These are phyloP conservation scores for Drosophila tani DNA, from an alignment of 1,140 invertebrate species.

Conservation along the genomic window DNA sequence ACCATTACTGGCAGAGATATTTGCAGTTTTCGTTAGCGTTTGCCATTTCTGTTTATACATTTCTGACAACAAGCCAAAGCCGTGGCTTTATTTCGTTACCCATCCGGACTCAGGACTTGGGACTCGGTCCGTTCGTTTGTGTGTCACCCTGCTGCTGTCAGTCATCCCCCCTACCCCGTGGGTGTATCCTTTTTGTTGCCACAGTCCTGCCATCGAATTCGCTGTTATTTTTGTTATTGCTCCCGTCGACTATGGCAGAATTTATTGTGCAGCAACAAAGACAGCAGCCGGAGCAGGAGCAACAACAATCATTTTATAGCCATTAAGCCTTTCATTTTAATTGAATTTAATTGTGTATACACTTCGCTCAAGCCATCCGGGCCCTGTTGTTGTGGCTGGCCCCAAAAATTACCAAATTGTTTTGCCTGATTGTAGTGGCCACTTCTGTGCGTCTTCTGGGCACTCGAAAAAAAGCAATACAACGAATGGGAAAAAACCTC, in stretches of 20 bases:
- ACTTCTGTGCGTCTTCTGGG: slow-evolving; percentile 7
- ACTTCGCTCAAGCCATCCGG: slow-evolving; percentile 48
- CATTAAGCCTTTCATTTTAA: slow-evolving; percentile 79
- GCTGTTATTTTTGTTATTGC: slow-evolving; percentile 16
- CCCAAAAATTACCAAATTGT: slow-evolving; percentile 54
- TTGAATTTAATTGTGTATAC: slow-evolving; percentile 80
- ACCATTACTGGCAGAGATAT: slow-evolving; percentile 40
- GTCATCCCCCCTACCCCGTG: slow-evolving; percentile 11
- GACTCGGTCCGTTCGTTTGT: slow-evolving; percentile 16
- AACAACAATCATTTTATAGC: slow-evolving; percentile 74
- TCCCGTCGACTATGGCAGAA: slow-evolving; percentile 50
- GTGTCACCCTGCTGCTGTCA: slow-evolving; percentile 27
- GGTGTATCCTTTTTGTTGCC: slow-evolving; percentile 22
- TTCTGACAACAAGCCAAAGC: slow-evolving; percentile 51
- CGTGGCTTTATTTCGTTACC: slow-evolving; percentile 30
- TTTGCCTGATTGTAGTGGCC: slow-evolving; percentile 31
- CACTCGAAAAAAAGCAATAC: slow-evolving; percentile 1
- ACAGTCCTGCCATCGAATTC: slow-evolving; percentile 35
- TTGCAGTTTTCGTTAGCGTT: slow-evolving; percentile 61
- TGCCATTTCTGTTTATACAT: slow-evolving; percentile 48
- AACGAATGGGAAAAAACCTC: too few species aligned
- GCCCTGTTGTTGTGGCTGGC: slow-evolving; percentile 26
- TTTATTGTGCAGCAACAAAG: slow-evolving; percentile 49
- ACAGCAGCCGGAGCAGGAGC: background rate
- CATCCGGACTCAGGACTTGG: slow-evolving; percentile 10